Conservation (phyloP, 2,113 vertebrate species). For the Rostratula benghalensis region DNA sequence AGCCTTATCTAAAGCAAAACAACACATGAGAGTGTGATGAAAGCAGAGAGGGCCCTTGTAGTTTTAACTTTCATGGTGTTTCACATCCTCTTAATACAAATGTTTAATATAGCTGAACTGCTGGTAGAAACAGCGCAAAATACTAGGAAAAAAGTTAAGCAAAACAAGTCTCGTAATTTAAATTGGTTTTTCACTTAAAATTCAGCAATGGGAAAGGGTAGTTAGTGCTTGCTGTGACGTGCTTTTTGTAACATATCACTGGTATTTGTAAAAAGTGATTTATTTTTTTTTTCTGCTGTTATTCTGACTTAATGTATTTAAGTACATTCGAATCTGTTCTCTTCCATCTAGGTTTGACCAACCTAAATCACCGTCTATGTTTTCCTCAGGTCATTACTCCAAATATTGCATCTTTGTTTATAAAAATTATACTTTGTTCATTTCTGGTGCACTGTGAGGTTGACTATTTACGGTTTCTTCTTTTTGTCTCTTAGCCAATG, state of each 20-base stretch:
- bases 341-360: neutral
- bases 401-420: neutral
- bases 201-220: neutral
- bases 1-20: neutral
- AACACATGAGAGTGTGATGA: neutral
- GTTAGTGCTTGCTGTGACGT: neutral
- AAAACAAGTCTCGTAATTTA: neutral
- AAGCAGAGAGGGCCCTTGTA: neutral
- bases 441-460: neutral
- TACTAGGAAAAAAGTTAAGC: neutral
- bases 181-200: neutral
- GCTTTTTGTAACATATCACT: neutral
- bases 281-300: neutral
- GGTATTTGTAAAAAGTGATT: neutral
- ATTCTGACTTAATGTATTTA: neutral
- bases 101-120: neutral
- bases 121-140: neutral
- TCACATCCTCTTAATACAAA: neutral
- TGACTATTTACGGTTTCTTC: neutral
- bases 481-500: neutral
- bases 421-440: neutral
- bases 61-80: neutral
- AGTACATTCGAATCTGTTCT: neutral
- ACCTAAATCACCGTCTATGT: neutral
- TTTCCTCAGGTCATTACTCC: neutral